Conservation (phyloP, 2,888 invertebrate genomes). For the Himalopsyche anomala region DNA sequence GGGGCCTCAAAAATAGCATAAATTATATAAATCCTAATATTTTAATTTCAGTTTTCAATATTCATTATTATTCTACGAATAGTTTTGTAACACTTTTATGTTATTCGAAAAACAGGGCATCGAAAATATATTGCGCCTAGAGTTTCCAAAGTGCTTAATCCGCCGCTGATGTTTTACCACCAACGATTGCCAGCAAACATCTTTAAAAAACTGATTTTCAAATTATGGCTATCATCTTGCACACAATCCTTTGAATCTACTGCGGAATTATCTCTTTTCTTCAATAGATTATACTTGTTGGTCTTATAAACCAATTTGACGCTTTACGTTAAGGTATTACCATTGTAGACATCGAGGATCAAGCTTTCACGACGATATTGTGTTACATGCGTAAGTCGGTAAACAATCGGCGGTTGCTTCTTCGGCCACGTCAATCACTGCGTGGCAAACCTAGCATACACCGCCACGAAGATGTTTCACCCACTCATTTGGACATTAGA, state of each 20-base stretch:
- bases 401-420: conserved; percentile 6
- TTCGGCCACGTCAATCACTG: neutral
- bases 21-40: no score
- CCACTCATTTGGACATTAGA: neutral
- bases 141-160: no score
- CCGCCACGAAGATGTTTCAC: neutral
- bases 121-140: no score
- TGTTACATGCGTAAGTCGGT: conserved; percentile 22
- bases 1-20: no score
- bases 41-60: no score
- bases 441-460: neutral
- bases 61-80: no score
- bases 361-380: conserved; percentile 7
- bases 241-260: neutral
- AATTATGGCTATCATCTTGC: no score
- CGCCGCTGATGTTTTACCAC: no score
- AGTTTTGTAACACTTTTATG: no score
- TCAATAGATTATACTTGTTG: neutral
- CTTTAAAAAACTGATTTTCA: no score
- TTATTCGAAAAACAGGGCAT: no score
- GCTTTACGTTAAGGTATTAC: neutral
- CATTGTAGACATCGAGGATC: neutral
- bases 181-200: no score
- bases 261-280: neutral
- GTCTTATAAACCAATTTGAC: neutral